A percentile compares a stretch with the other conserved stretches of the same genome.
phyloP scores from a whole-genome alignment of 64 coral and sea anemone species.

The Montipora efflorescens region DNA sequence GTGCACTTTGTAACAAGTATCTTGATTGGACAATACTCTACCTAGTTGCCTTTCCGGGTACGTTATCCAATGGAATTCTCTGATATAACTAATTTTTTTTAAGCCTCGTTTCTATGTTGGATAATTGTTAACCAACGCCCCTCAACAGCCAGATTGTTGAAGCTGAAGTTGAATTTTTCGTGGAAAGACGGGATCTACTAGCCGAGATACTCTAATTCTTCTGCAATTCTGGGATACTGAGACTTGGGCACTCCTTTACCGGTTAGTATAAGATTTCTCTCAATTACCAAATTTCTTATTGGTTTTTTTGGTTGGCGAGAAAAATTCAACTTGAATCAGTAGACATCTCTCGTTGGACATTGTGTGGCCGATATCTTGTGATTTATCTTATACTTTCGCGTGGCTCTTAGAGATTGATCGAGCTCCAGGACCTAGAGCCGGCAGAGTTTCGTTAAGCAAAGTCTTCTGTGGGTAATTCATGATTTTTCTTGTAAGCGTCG shows the following conservation, averaged over 20 bases:
- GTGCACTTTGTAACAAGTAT: conserved; percentile 5
- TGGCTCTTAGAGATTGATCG: conserved; percentile 19
- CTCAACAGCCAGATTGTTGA: conserved; percentile 83
- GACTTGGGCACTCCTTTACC: neutral
- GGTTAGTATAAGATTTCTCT: conserved; percentile 23
- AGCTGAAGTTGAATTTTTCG: conserved; percentile 67
- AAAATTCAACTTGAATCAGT: neutral
- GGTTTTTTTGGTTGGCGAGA: neutral
- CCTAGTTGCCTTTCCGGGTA: neutral
- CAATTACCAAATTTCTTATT: neutral
- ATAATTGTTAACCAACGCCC: conserved; percentile 94
- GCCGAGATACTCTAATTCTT: neutral
- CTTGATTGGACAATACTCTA: conserved; percentile 58
- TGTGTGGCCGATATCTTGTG: neutral
- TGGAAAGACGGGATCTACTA: neutral
- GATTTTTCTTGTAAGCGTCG: neutral
- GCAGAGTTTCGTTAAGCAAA: neutral
- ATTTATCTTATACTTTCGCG: conserved; percentile 11
- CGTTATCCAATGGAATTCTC: conserved; percentile 50
- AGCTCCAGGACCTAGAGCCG: neutral
- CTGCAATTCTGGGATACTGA: conserved; percentile 1
- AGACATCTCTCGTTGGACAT: neutral
- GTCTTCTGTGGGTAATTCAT: neutral
- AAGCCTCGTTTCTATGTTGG: conserved; percentile 50
- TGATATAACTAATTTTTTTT: conserved; percentile 11